A percentile compares a stretch with the other conserved stretches of the same genome.
Evolutionary conservation across 92 coral and sea anemone genomes (phyloP).

Genomic region (Epizoanthus rinbou): DNA sequence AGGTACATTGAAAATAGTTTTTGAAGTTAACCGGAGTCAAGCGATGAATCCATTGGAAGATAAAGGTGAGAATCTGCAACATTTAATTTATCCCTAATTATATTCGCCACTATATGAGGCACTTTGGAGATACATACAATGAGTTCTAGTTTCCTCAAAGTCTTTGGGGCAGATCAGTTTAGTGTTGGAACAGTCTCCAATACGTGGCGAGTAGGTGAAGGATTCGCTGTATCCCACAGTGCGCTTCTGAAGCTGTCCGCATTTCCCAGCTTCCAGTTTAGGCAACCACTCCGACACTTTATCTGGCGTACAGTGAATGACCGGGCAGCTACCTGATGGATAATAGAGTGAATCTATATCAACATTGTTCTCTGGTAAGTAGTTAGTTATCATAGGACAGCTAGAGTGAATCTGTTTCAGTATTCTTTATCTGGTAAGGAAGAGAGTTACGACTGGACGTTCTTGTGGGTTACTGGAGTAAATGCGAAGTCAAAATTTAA

Average conservation of each 20-base stretch:
- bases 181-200: conserved; percentile 63
- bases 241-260: conserved; percentile 34
- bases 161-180: conserved; percentile 66
- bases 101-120: no score
- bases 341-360: not conserved
- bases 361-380: no score
- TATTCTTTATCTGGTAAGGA: no score
- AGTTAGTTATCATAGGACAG: no score
- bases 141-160: conserved; percentile 63
- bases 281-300: conserved; percentile 11
- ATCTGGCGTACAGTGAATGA: conserved; percentile 3
- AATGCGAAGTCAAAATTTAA: no score
- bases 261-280: conserved; percentile 31
- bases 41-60: conserved; percentile 14
- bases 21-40: conserved; percentile 10
- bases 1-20: not conserved
- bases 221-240: conserved; percentile 1
- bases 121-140: conserved; percentile 57
- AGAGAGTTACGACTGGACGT: no score
- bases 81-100: no score
- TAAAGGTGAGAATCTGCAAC: conserved; percentile 19
- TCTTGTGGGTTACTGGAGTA: no score
- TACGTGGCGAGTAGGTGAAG: conserved; percentile 14
- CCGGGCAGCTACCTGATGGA: conserved; percentile 30
- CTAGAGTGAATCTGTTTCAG: no score